Conservation (phyloP, 2,113 vertebrate genomes). For the Odontophorus gujanensis region DNA sequence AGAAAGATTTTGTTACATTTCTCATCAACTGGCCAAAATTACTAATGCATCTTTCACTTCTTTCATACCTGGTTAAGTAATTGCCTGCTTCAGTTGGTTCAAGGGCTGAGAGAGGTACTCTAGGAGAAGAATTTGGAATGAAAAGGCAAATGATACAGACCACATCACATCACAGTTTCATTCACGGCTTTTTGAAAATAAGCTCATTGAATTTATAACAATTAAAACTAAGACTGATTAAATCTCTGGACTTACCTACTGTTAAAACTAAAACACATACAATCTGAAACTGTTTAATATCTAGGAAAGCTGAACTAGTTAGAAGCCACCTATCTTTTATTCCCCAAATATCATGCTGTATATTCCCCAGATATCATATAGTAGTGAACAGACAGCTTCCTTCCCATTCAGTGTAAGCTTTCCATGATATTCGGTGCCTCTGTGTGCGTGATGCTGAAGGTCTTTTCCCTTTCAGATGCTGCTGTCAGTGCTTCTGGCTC, state of each 20-base stretch:
- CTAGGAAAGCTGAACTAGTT: not conserved
- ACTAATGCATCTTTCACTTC: not conserved
- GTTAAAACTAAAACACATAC: not conserved
- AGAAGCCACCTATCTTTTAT: not conserved
- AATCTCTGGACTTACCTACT: not conserved
- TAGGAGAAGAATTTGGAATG: not conserved
- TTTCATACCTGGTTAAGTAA: not conserved
- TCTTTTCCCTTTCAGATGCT: slow-evolving; percentile 64
- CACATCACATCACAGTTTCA: not conserved
- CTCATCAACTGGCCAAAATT: not conserved
- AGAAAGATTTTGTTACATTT: not conserved
- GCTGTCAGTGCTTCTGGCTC: slow-evolving; percentile 51
- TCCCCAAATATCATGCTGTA: not conserved
- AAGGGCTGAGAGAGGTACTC: not conserved
- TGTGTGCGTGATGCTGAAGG: not conserved
- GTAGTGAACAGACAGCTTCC: not conserved
- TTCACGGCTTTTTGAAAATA: not conserved
- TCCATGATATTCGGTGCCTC: not conserved
- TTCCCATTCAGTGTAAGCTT: not conserved
- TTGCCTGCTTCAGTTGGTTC: not conserved
- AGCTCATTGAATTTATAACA: not conserved
- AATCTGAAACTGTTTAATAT: not conserved
- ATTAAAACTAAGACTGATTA: not conserved
- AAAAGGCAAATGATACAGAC: not conserved
- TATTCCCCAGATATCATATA: not conserved